Evolutionary conservation across 1,140 invertebrate genomes (phyloP), one percentile per base, ranked within the genome.

Genomic region (Drosophila nigrodunni): DNA sequence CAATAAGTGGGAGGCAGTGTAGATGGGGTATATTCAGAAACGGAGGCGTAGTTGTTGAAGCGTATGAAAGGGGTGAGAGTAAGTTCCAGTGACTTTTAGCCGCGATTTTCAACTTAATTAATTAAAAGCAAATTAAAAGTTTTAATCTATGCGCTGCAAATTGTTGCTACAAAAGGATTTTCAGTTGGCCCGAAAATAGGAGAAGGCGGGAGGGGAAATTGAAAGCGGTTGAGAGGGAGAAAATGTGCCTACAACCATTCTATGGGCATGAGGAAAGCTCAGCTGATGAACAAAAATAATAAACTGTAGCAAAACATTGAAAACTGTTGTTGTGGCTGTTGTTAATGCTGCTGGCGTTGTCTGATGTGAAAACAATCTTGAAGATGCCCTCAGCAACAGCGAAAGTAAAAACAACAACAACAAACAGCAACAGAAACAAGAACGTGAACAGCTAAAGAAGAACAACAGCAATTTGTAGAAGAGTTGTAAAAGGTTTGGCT

Each of bases 121-220:
- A 89, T 89, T 89, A 89, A 89, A 89, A 89, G 85, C 86, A 89
- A 89, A 89, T 89, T 89, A 89, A 89, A 89, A 89, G 81, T 89
- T 89, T 89, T 89, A 89, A 89, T 89, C 85, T 89, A 57, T 79
- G 78, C 69, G 60, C 64, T 68, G 82, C 85, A 85, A 89, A 88
- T 74, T 88, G 83, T 88, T 80, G 77, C 70, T 82, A 62, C 64
- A 73, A 80, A 77, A 78, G 60, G 79, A 80, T 68, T 86, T 80
- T 72, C 46, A 71, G 46, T 30, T 58, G 21, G 21, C 35, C 18
- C 44, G 25, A 47, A 46, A 60, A 39, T 57, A 57, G 46, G 44
- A 73, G 44, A 25, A 10, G 52, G 10, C 6, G 4, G 37, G n/a
- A 9, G 10, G 4, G 18, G 11, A 4, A 1, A 43, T 9, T 9